Evolutionary conservation across 1,140 invertebrate species (phyloP).

Genomic region (Oreohelix idahoensis): DNA sequence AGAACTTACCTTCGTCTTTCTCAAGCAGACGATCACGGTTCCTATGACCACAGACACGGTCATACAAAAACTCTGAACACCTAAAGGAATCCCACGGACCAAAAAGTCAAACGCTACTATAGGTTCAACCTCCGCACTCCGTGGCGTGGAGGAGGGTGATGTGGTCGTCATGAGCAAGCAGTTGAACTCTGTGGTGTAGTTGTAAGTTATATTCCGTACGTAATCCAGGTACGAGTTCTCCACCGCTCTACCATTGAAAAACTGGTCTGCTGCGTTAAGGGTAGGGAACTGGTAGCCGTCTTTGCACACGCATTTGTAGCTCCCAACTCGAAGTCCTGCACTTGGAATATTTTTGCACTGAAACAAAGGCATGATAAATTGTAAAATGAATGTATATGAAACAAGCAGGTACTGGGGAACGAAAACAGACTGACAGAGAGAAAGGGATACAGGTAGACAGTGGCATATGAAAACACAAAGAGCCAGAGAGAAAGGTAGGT

Average conservation of each 20-base stretch:
- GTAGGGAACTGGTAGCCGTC: constrained; percentile 59
- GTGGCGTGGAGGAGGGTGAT: neutral
- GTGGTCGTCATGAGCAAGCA: constrained; percentile 19
- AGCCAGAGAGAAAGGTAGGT: too few species aligned
- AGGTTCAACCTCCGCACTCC: constrained; percentile 58
- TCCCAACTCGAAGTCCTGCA: constrained; percentile 56
- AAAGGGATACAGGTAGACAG: too few species aligned
- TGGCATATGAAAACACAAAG: too few species aligned
- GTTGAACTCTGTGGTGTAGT: constrained; percentile 35
- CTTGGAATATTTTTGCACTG: constrained; percentile 65
- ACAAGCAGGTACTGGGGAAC: too few species aligned
- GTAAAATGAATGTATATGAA: too few species aligned
- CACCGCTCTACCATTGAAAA: constrained; percentile 65
- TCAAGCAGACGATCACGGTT: constrained; percentile 79
- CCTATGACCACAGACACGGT: constrained; percentile 81
- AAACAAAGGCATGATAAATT: constrained; percentile 41
- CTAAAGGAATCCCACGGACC: constrained; percentile 79
- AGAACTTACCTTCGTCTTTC: constrained; percentile 28
- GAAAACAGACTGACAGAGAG: too few species aligned
- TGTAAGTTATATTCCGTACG: constrained; percentile 49
- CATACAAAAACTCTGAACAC: constrained; percentile 82
- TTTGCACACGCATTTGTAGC: constrained; percentile 66
- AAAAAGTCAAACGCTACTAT: constrained; percentile 77
- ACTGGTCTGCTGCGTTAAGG: constrained; percentile 43
- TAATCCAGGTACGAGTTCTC: constrained; percentile 60